Conservation (phyloP, 92 coral and sea anemone species). For the Porites lobata region DNA sequence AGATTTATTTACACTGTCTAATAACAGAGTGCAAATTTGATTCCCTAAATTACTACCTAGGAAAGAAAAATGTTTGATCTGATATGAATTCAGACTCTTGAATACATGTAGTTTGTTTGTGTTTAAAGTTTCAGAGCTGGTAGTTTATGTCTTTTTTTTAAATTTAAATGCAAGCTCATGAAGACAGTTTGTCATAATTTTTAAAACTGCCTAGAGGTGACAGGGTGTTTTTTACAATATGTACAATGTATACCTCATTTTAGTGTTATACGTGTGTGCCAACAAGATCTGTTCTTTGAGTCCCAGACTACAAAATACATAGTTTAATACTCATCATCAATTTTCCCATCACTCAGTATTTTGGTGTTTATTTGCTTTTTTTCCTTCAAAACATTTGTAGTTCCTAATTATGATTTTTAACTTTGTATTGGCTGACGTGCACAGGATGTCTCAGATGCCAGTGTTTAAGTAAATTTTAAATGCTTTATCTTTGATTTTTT, state of each 20-base stretch:
- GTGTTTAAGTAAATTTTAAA: not conserved
- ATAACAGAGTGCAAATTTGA: constrained; percentile 44
- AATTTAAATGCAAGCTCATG: not conserved
- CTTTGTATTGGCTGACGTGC: too few relatives aligned
- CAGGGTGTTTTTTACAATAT: not conserved
- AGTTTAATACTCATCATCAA: not conserved
- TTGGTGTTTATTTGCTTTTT: not conserved
- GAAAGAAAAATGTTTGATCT: not conserved
- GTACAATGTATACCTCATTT: not conserved
- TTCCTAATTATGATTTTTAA: not conserved
- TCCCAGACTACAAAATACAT: not conserved
- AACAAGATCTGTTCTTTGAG: not conserved
- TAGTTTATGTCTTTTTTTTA: not conserved
- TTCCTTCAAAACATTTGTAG: not conserved
- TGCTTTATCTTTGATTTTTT: not conserved
- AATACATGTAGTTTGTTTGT: not conserved
- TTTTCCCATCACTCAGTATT: not conserved
- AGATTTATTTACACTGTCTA: constrained; percentile 53
- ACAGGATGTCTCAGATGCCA: not conserved
- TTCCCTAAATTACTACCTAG: not conserved
- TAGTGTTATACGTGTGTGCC: not conserved
- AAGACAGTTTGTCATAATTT: not conserved
- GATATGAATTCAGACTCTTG: not conserved
- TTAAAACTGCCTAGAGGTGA: not conserved
- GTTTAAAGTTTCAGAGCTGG: too few relatives aligned